These are phyloP conservation scores for Scyliorhinus canicula DNA, from an alignment of 2,797 vertebrate genomes.

Conservation along the genomic window DNA sequence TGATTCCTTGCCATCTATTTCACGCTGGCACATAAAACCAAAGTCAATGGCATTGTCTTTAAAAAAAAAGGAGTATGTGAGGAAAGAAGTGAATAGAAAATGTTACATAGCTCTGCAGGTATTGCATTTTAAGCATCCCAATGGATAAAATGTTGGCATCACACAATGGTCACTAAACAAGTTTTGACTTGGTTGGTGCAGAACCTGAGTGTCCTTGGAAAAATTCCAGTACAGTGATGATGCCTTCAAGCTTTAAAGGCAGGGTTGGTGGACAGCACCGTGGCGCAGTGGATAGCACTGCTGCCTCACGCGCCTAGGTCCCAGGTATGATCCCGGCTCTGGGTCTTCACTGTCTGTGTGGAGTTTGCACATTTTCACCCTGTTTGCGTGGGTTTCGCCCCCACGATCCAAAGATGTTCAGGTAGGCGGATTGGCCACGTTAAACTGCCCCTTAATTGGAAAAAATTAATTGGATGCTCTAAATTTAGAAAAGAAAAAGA, in stretches of 20 bases:
- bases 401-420: too few relatives aligned
- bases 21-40: neutral
- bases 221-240: neutral
- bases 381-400: too few relatives aligned
- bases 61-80: neutral
- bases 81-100: neutral
- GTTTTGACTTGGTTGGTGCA: neutral
- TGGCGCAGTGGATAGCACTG: too few relatives aligned
- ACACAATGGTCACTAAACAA: neutral
- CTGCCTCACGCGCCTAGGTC: too few relatives aligned
- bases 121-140: neutral
- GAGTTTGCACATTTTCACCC: too few relatives aligned
- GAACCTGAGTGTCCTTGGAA: neutral
- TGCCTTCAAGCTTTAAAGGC: neutral
- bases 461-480: too few relatives aligned
- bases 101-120: neutral
- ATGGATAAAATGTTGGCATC: neutral
- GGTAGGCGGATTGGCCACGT: too few relatives aligned
- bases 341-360: too few relatives aligned
- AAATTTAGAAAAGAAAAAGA: too few relatives aligned
- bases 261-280: too few relatives aligned
- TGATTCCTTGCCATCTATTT: neutral
- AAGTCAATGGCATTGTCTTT: neutral
- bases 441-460: too few relatives aligned
- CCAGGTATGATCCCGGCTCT: too few relatives aligned